phyloP scores from a whole-genome alignment of 2,113 vertebrate species.

The Cheirogaleus medius region DNA sequence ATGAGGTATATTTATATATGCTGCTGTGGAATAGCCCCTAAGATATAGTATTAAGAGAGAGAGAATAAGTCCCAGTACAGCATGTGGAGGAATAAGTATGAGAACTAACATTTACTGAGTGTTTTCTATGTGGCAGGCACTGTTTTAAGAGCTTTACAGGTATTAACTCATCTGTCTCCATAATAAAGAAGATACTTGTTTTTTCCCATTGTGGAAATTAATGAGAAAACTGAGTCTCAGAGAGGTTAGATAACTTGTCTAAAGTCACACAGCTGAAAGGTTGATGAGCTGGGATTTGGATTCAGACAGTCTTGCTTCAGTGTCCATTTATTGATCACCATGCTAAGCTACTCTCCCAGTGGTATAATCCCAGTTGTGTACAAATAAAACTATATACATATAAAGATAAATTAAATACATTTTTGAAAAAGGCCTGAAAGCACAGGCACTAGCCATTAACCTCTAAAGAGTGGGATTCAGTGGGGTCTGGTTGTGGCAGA shows the following conservation, averaged over 20 bases:
- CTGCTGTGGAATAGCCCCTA: not conserved
- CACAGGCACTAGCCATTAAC: not conserved
- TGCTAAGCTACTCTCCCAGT: not conserved
- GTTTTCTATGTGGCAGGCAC: not conserved
- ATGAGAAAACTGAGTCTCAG: not conserved
- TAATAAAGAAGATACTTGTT: not conserved
- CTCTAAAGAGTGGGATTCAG: not conserved
- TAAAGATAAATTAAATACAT: not conserved
- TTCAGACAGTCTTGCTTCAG: not conserved
- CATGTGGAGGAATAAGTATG: not conserved
- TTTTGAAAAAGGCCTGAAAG: not conserved
- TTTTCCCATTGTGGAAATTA: not conserved
- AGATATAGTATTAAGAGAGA: not conserved
- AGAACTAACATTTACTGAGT: not conserved
- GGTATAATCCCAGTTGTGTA: not conserved
- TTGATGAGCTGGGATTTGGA: not conserved
- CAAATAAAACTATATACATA: not conserved
- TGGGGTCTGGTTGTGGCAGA: not conserved
- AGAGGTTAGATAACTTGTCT: not conserved
- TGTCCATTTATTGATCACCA: not conserved
- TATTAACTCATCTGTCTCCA: constrained; percentile 5
- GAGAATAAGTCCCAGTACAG: not conserved
- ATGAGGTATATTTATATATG: not conserved
- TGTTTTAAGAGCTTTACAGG: constrained; percentile 1
- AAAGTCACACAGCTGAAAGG: not conserved